Evolutionary conservation across 2,113 vertebrate genomes (phyloP), one percentile per base, ranked within the genome.

Genomic region (Tringa solitaria): DNA sequence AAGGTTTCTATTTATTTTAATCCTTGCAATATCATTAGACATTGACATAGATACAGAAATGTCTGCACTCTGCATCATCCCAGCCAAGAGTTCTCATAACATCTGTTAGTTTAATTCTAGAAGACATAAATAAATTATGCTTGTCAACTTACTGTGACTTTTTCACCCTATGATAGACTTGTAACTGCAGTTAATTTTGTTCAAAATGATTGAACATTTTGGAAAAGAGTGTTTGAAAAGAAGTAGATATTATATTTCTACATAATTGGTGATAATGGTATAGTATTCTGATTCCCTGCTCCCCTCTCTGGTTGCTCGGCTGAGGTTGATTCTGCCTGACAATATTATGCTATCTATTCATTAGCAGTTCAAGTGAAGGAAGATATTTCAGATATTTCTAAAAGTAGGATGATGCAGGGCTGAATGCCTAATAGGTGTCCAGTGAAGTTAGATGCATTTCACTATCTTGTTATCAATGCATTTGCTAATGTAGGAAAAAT

Each of bases 91-190:
- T 91, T 96, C 89, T 91, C 65, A 56, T 94, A 92, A 92, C 84
- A 90, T 95, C 86, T 96, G 87, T 89, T 94, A 91, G 74, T 87
- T 94, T 95, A 94, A 94, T 95, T 93, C 89, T 91, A 87, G 81
- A 94, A 84, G 87, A 84, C 61, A 87, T 94, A 93, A 89, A 91
- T 87, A 96, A 87, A 94, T 94, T 75, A 84, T 82, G 60, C 77
- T 94, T 91, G 91, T 97, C 92, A 96, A 92, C 73, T 86, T 85
- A 72, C 41, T 59, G 54, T 96, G 94, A 84, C 89, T 91, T 89
- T 89, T 96, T 84, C 81, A 87, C 82, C 78, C 76, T 4, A 74
- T 53, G 73, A 92, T 82, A 93, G 48, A 90, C 83, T 89, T 89
- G 30, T 85, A 93, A 88, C 75, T 87, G 50, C 57, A 84, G 68